Percentiles rank a stretch among this genome's conserved stretches.
Evolutionary conservation across 2,113 vertebrate genomes (phyloP).

Genomic region (Neopipo cinnamomea): DNA sequence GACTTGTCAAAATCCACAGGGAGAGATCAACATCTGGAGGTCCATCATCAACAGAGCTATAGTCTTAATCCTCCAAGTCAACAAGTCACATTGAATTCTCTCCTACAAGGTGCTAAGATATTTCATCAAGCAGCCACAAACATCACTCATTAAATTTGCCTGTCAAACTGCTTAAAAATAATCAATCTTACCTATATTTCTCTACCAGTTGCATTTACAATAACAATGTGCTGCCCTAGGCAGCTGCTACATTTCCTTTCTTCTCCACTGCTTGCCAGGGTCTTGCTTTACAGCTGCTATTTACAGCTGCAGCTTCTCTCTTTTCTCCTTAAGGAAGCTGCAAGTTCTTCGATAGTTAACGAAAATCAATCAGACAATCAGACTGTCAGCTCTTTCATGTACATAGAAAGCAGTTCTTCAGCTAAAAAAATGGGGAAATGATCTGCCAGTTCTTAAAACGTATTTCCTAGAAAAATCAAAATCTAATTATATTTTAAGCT

Average conservation of each 20-base stretch:
- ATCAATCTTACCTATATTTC: not conserved
- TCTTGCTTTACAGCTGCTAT: not conserved
- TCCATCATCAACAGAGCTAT: not conserved
- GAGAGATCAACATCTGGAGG: not conserved
- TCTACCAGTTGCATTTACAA: not conserved
- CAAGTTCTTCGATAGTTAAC: not conserved
- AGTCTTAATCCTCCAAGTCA: not conserved
- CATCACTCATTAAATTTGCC: not conserved
- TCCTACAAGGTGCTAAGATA: not conserved
- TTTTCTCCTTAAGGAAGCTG: not conserved
- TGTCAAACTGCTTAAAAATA: not conserved
- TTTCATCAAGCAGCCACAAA: not conserved
- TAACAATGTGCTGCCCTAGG: rapidly evolving
- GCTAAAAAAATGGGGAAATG: not conserved
- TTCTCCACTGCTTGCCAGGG: not conserved
- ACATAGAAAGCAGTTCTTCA: not conserved
- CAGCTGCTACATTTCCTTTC: not conserved
- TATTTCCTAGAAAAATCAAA: slow-evolving; percentile 16
- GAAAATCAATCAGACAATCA: not conserved
- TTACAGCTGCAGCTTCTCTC: not conserved
- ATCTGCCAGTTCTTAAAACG: not conserved
- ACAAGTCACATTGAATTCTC: not conserved
- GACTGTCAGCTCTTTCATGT: not conserved
- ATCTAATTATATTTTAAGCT: not conserved
- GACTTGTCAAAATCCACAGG: not conserved